Percentiles rank a stretch among this genome's conserved stretches.
These are phyloP conservation scores for Drusus annulatus DNA, from an alignment of 1,140 invertebrate genomes.

Conservation along the genomic window DNA sequence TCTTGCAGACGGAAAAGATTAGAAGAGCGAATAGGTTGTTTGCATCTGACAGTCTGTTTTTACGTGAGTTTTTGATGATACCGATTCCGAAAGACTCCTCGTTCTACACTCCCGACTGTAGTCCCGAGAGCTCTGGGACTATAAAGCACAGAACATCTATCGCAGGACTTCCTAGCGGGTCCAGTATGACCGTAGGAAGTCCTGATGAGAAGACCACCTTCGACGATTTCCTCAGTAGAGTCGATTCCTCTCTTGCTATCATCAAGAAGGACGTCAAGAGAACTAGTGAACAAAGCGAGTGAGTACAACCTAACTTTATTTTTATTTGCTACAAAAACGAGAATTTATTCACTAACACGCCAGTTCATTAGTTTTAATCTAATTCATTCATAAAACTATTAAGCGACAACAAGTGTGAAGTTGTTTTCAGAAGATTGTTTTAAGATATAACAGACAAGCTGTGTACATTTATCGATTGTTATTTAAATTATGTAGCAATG, in stretches of 20 bases:
- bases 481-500: no score
- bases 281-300: constrained; percentile 84
- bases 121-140: constrained; percentile 54
- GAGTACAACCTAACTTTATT: constrained; percentile 67
- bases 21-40: constrained; percentile 89
- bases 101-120: constrained; percentile 71
- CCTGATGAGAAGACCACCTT: constrained; percentile 81
- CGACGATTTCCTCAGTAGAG: constrained; percentile 88
- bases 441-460: no score
- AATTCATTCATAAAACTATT: no score
- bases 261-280: constrained; percentile 89
- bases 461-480: no score
- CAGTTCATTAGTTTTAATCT: no score
- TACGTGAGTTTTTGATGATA: constrained; percentile 86
- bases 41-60: constrained; percentile 90
- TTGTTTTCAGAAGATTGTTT: no score
- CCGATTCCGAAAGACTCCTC: constrained; percentile 79
- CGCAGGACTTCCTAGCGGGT: constrained; percentile 69
- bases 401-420: no score
- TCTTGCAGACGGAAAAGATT: constrained; percentile 88
- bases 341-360: no score
- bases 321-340: no score
- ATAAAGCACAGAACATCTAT: constrained; percentile 68
- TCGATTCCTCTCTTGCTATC: constrained; percentile 88
- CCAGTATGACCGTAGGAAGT: constrained; percentile 70